These are phyloP conservation scores for Drosophila lacicola DNA, from an alignment of 2,888 invertebrate genomes.

Conservation along the genomic window DNA sequence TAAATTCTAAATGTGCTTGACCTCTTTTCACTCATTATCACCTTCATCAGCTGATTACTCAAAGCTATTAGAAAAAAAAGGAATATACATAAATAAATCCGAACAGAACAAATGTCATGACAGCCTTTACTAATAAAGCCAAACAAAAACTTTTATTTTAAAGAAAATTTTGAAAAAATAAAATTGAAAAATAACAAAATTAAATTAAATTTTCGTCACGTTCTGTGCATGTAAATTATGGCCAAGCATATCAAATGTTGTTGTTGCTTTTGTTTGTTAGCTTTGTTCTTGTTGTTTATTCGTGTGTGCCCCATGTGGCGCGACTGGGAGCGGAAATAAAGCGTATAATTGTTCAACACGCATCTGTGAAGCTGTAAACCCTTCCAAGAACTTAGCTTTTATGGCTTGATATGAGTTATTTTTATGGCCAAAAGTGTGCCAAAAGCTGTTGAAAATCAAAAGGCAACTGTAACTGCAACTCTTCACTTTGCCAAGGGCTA, in stretches of 20 bases:
- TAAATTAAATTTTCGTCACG: conserved; percentile 71
- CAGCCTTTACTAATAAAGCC: conserved; percentile 28
- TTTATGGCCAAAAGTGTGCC: conserved; percentile 45
- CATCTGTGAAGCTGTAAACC: conserved; percentile 44
- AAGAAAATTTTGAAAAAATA: conserved; percentile 18
- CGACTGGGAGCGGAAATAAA: conserved; percentile 63
- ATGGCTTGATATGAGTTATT: conserved; percentile 31
- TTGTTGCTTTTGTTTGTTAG: conserved; percentile 18
- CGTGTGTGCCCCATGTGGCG: conserved; percentile 46
- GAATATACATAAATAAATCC: conserved; percentile 4
- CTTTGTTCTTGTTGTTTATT: neutral
- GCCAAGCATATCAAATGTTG: conserved; percentile 37
- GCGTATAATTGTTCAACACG: conserved; percentile 62
- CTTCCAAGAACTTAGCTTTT: conserved; percentile 25
- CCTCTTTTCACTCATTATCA: conserved; percentile 35
- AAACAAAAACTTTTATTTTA: conserved; percentile 13
- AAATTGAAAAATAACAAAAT: conserved; percentile 25
- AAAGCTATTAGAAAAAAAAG: conserved; percentile 1
- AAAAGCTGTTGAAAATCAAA: conserved; percentile 18
- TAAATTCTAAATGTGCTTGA: conserved; percentile 14
- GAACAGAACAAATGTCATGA: conserved; percentile 21
- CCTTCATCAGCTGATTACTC: conserved; percentile 35
- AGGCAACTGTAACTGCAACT: conserved; percentile 10
- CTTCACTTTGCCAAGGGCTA: conserved; percentile 6
- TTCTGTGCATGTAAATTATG: conserved; percentile 65